phyloP scores from a whole-genome alignment of 2,888 invertebrate species.

The Leucophora obtusa region DNA sequence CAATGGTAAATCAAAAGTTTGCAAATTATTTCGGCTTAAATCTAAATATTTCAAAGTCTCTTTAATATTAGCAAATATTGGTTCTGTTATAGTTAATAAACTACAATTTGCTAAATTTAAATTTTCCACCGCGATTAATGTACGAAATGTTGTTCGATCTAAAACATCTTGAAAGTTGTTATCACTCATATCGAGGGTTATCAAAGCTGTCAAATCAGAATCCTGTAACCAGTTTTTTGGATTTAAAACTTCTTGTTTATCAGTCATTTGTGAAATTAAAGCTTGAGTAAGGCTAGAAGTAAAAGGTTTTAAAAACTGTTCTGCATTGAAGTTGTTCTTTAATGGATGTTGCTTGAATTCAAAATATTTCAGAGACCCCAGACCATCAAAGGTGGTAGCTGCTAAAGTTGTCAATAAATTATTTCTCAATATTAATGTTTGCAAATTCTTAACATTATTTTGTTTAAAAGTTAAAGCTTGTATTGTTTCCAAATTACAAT shows the following conservation, averaged over 20 bases:
- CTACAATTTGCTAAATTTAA: conserved; percentile 38
- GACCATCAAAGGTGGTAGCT: conserved; percentile 17
- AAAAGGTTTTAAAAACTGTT: conserved; percentile 15
- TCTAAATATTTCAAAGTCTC: conserved; percentile 19
- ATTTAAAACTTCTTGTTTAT: background rate
- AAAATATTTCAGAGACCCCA: conserved; percentile 17
- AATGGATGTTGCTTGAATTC: conserved; percentile 31
- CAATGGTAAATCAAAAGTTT: conserved; percentile 18
- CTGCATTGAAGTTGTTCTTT: background rate
- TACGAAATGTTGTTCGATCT: conserved; percentile 12
- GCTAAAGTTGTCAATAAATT: conserved; percentile 20
- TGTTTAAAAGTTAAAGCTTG: conserved; percentile 16
- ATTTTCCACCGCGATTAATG: background rate
- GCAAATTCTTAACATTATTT: conserved; percentile 21
- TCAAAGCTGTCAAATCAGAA: background rate
- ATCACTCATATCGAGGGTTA: conserved; percentile 20
- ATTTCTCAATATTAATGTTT: conserved; percentile 22
- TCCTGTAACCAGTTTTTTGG: conserved; percentile 29
- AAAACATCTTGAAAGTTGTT: conserved; percentile 32
- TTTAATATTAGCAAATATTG: conserved; percentile 6
- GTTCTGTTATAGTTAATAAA: background rate
- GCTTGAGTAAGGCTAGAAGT: background rate
- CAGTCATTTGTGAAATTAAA: background rate
- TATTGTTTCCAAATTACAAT: conserved; percentile 42
- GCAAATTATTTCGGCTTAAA: conserved; percentile 35